These are phyloP conservation scores for Ambastaia sidthimunki DNA, from an alignment of 2,797 vertebrate genomes.

Conservation along the genomic window DNA sequence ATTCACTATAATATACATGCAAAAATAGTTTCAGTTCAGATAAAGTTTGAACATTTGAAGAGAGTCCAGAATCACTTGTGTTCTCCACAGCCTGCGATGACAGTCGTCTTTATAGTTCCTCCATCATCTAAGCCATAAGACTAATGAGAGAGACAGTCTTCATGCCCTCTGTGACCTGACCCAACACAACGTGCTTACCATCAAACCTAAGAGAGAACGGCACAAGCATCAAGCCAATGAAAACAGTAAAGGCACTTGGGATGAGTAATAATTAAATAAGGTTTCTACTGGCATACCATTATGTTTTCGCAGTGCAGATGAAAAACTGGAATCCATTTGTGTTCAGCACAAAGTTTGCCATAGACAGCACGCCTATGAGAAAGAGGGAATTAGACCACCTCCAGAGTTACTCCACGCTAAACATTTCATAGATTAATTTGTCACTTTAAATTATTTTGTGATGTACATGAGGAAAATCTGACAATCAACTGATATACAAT, in stretches of 20 bases:
- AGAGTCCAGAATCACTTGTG: constrained; percentile 74
- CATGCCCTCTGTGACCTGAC: constrained; percentile 90
- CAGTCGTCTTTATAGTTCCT: constrained; percentile 88
- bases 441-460: constrained; percentile 34
- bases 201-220: constrained; percentile 83
- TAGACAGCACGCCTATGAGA: constrained; percentile 88
- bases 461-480: constrained; percentile 34
- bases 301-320: constrained; percentile 89
- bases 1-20: background rate
- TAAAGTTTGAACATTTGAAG: background rate
- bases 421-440: background rate
- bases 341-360: constrained; percentile 95
- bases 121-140: constrained; percentile 88
- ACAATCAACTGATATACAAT: constrained; percentile 34
- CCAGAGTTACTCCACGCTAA: background rate
- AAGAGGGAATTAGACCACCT: constrained; percentile 12
- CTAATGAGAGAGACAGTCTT: constrained; percentile 88
- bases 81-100: constrained; percentile 90
- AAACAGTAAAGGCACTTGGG: background rate
- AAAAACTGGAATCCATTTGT: constrained; percentile 97
- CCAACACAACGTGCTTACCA: constrained; percentile 94
- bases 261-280: constrained; percentile 8
- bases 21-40: background rate
- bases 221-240: constrained; percentile 2
- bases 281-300: constrained; percentile 80